phyloP scores from a whole-genome alignment of 2,113 vertebrate species.

The Crotophaga sulcirostris region DNA sequence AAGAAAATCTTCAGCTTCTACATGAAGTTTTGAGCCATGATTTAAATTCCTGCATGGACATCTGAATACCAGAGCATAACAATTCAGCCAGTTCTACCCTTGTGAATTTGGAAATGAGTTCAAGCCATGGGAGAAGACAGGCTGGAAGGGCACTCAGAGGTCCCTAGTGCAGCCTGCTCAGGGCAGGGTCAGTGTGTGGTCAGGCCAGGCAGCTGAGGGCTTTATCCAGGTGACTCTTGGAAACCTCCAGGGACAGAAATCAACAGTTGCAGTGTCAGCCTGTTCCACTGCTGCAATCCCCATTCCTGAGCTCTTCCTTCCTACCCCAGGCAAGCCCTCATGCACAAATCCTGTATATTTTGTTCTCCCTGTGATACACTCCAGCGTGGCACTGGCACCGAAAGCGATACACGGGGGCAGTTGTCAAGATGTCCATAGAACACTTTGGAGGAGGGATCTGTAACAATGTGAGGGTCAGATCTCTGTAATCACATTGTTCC shows the following conservation, averaged over 20 bases:
- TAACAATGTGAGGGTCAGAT: not conserved
- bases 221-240: not conserved
- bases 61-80: not conserved
- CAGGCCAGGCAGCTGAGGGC: not conserved
- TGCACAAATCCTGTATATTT: rapidly evolving
- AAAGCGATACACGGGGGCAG: rapidly evolving
- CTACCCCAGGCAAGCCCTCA: not conserved
- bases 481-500: conserved; percentile 49
- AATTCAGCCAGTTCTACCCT: not conserved
- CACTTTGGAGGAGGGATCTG: not conserved
- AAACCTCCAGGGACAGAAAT: not conserved
- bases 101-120: not conserved
- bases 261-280: not conserved
- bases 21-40: rapidly evolving
- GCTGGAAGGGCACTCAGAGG: not conserved
- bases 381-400: not conserved
- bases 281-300: rapidly evolving
- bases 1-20: not conserved
- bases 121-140: too few species aligned
- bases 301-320: not conserved
- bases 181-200: not conserved
- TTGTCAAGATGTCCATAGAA: not conserved
- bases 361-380: rapidly evolving
- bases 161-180: not conserved
- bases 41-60: not conserved